Evolutionary conservation across 2,888 invertebrate genomes (phyloP).

Genomic region (Macaria notata): DNA sequence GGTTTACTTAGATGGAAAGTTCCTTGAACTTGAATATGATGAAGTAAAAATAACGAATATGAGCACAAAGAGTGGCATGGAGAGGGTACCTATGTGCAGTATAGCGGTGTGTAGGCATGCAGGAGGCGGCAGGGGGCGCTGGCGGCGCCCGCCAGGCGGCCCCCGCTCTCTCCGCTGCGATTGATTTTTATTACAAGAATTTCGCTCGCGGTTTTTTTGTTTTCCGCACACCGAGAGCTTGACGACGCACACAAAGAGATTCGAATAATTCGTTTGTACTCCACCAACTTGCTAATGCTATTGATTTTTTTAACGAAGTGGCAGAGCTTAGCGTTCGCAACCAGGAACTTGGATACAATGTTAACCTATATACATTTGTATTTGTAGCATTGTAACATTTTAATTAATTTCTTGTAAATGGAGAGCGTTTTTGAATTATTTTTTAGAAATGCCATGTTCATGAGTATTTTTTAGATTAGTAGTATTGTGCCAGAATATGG

Average conservation of each 20-base stretch:
- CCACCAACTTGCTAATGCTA: constrained; percentile 77
- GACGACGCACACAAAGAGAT: constrained; percentile 72
- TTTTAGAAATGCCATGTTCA: too few species aligned
- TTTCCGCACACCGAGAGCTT: constrained; percentile 69
- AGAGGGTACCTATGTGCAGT: constrained; percentile 68
- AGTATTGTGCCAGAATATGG: too few species aligned
- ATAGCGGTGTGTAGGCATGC: constrained; percentile 60
- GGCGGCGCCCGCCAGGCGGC: constrained; percentile 73
- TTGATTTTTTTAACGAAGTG: constrained; percentile 80
- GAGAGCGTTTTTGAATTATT: neutral
- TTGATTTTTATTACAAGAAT: constrained; percentile 83
- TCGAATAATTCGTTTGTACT: constrained; percentile 80
- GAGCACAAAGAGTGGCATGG: constrained; percentile 26
- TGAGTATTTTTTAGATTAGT: too few species aligned
- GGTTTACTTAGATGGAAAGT: too few species aligned
- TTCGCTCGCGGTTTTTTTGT: constrained; percentile 78
- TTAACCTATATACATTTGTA: constrained; percentile 1
- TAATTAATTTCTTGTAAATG: neutral
- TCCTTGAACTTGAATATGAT: too few species aligned
- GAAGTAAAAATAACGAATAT: neutral
- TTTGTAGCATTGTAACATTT: too few species aligned
- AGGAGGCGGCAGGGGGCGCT: constrained; percentile 46
- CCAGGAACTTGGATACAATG: constrained; percentile 38
- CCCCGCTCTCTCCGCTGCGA: constrained; percentile 81
- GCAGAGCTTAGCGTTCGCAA: constrained; percentile 43